A percentile compares a stretch with the other conserved stretches of the same genome.
These are phyloP conservation scores for Netelia melanura DNA, from an alignment of 2,888 invertebrate species.

Conservation along the genomic window DNA sequence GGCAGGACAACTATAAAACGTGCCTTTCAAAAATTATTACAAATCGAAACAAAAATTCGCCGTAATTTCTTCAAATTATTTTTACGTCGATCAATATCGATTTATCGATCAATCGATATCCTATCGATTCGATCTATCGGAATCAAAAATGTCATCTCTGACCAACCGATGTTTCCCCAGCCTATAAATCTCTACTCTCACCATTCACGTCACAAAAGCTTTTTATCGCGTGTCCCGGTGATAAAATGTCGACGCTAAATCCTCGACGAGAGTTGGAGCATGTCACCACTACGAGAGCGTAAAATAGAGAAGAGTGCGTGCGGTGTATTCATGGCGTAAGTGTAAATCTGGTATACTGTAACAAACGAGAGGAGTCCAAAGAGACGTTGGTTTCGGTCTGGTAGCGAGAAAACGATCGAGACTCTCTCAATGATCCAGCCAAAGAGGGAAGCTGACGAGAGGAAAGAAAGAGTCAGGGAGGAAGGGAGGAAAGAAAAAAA, in stretches of 20 bases:
- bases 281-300: slow-evolving; percentile 43
- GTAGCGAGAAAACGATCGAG: slow-evolving; percentile 36
- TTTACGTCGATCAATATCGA: slow-evolving; percentile 1
- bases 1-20: neutral
- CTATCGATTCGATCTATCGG: neutral
- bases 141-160: neutral
- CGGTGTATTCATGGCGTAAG: slow-evolving; percentile 16
- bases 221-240: too few relatives aligned
- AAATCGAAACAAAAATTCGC: neutral
- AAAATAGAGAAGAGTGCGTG: slow-evolving; percentile 44
- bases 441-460: slow-evolving; percentile 1
- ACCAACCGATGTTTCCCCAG: neutral
- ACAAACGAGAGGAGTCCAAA: slow-evolving; percentile 36
- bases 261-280: slow-evolving; percentile 3
- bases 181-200: too few relatives aligned
- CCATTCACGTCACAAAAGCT: too few relatives aligned
- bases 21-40: neutral
- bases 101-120: slow-evolving; percentile 1
- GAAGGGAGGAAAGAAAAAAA: slow-evolving; percentile 56
- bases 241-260: too few relatives aligned
- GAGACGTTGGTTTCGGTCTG: slow-evolving; percentile 50
- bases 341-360: slow-evolving; percentile 36
- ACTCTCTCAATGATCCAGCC: slow-evolving; percentile 26
- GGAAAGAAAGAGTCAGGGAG: slow-evolving; percentile 24
- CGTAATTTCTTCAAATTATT: too few relatives aligned